phyloP scores from a whole-genome alignment of 2,113 vertebrate species.

The Bostrychus sinensis region DNA sequence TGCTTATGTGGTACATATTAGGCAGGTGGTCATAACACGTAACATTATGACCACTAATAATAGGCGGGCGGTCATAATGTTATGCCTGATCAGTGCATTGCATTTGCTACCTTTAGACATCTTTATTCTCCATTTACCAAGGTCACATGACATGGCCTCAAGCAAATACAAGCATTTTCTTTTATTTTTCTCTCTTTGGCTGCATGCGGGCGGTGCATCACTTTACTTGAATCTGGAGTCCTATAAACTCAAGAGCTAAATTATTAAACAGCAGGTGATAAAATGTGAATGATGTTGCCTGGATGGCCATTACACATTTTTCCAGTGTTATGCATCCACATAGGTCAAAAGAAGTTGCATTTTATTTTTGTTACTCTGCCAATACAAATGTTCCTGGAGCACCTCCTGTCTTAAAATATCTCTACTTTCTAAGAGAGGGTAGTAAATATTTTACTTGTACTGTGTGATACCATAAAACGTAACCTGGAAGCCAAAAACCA shows the following conservation, averaged over 20 bases:
- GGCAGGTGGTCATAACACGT: too few relatives aligned
- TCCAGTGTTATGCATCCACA: conserved; percentile 34
- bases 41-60: too few relatives aligned
- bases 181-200: conserved; percentile 23
- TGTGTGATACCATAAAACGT: too few relatives aligned
- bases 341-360: conserved; percentile 32
- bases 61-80: not conserved
- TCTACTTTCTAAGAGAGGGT: conserved; percentile 8
- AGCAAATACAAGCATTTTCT: conserved; percentile 24
- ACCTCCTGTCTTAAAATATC: conserved; percentile 19
- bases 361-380: conserved; percentile 24
- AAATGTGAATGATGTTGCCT: conserved; percentile 65
- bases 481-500: too few relatives aligned
- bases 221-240: conserved; percentile 21
- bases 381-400: conserved; percentile 24
- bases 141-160: conserved; percentile 11
- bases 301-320: conserved; percentile 45
- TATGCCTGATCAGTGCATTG: not conserved
- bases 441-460: conserved; percentile 8
- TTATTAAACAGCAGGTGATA: conserved; percentile 65
- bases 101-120: not conserved
- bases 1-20: too few relatives aligned
- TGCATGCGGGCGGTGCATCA: conserved; percentile 21
- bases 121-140: conserved; percentile 22
- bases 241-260: conserved; percentile 57